Evolutionary conservation across 37 sponge, comb jelly and placozoan species (phyloP), one percentile per base, ranked within the genome.

Genomic region (Halichondria panicea): DNA sequence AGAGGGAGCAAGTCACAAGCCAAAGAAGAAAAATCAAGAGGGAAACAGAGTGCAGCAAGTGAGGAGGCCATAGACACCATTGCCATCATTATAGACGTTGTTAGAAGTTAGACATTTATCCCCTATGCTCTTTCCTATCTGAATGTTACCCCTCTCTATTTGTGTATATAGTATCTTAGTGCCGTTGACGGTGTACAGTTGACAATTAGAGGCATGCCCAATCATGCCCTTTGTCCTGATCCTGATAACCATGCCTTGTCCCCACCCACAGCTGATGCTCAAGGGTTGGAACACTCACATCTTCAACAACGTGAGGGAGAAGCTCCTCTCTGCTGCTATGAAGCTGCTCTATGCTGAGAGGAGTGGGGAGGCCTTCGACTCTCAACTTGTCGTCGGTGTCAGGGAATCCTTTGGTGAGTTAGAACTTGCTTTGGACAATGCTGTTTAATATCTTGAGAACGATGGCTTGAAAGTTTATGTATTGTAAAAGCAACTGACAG

Each of bases 301-400:
- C 40, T 94, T 94, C 59, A n/a, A 59, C 43, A 77, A 53, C 42
- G 68, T 94, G 22, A 58, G 83, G 0, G 68, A 78, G 39, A 78
- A 81, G 58, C 77, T 94, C 22, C 87, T 84, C 31, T 71, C 75
- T 8, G 90, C 91, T 1, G 90, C 95, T 63, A 94, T 94, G 83
- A 78, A 82, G n/a, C 61, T 94, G 30, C 60, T 94, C 52, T 72
- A 70, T 39, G 56, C 63, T 30, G 95, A 94, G 71, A 74, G 95
- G n/a, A 70, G 67, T 37, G 95, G 95, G 44, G 95, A 94, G 58
- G 90, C 88, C 27, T 90, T 90, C 55, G 95, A 94, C 67, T 76
- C 83, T 0, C 91, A 86, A 55, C 88, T 94, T 0, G 91, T 94
- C 44, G 71, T 94, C 31, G 95, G 91, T 25, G 95, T 94, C 39